Conservation (phyloP, 2,888 invertebrate genomes). For the Drosophila buzzatii region DNA sequence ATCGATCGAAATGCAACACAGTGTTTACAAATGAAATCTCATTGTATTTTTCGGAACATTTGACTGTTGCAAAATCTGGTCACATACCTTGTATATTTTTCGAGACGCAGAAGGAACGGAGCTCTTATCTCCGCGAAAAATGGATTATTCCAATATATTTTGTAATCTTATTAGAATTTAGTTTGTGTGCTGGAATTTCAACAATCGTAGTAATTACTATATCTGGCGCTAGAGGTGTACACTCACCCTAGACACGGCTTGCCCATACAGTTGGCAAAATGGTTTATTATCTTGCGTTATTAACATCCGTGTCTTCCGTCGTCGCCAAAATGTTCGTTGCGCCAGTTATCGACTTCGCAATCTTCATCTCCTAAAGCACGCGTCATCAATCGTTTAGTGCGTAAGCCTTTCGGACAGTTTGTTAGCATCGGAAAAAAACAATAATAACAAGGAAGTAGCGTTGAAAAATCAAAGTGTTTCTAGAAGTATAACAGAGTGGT, state of each 20-base stretch:
- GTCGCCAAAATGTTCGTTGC: conserved; percentile 74
- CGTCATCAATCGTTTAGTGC: conserved; percentile 47
- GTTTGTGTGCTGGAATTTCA: conserved; percentile 31
- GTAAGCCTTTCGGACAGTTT: conserved; percentile 47
- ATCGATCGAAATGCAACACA: conserved; percentile 36
- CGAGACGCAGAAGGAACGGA: conserved; percentile 81
- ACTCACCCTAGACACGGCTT: conserved; percentile 26
- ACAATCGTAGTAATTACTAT: conserved; percentile 13
- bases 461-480: conserved; percentile 34
- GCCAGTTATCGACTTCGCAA: conserved; percentile 79
- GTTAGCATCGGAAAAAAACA: conserved; percentile 18
- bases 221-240: conserved; percentile 17
- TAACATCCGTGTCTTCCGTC: conserved; percentile 72
- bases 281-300: conserved; percentile 77
- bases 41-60: conserved; percentile 27
- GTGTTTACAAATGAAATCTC: conserved; percentile 62
- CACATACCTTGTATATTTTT: conserved; percentile 67
- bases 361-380: conserved; percentile 79
- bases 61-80: conserved; percentile 32
- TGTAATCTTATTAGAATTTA: conserved; percentile 63
- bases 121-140: conserved; percentile 72
- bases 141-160: conserved; percentile 71
- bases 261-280: conserved; percentile 60
- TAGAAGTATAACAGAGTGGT: conserved; percentile 31
- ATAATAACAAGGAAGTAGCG: conserved; percentile 40